Base-by-base conservation (phyloP, 2,797 vertebrate genomes). In the Tarsius wallacei region DNA sequence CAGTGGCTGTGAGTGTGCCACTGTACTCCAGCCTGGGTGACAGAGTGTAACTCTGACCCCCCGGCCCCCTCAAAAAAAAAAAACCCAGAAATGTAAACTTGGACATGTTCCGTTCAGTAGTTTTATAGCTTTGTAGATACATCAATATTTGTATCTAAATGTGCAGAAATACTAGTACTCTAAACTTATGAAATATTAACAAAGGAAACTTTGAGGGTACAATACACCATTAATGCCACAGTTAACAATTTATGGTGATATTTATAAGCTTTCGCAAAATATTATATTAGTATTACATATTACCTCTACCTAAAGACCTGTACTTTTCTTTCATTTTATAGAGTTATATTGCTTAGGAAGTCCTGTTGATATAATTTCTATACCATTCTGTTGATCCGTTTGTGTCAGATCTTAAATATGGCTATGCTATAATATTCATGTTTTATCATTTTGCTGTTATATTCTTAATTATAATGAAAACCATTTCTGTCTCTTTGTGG, bases 381-480 rank as follows among this genome's bases (percentile, higher is more conserved):
- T n/a, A 11, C 82, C 12, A 12, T 51, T 87, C 66, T 36, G 5
- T 87, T 87, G 68, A 66, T 6, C 31, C 78, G 0, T 59, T 95
- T 96, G 8, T 91, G 31, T 90, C 36, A 87, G 24, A 78, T 64
- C 42, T 36, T 90, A 87, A 73, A 70, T 97, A 76, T 49, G 78
- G 51, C 55, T 76, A 22, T 93, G 71, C 49, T 82, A 1, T 95
- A 94, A 86, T 70, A 64, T n/a, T 78, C 26, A 36, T 71, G 93
- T 90, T 95, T 22, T 95, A 1, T 93, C 51, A 53, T 93, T 80
- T 26, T 92, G 12, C 7, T 80, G 4, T 95, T 96, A 68, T 47
- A 68, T 71, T 90, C 59, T 89, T 89, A 93, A 74, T 95, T 91
- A 61, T 70, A n/a, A 84, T 61, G 86, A 94, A 55, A 55, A 55